Base-by-base conservation (phyloP, 2,797 vertebrate species). In the Garrulus glandarius region DNA sequence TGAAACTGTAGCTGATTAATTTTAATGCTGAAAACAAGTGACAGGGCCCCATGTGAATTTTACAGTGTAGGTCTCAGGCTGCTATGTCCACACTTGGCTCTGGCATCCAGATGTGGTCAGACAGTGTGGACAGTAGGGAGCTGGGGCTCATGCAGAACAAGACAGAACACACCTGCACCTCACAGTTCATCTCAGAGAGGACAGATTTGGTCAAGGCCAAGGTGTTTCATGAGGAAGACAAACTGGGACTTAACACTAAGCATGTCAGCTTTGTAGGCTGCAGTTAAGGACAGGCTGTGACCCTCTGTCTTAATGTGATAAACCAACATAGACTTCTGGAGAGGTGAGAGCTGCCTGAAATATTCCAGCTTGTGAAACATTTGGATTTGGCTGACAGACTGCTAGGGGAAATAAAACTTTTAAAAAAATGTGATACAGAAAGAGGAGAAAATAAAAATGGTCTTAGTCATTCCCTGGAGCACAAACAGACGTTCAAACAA, bases 401-500 rank as follows among this genome's bases (percentile, higher is more conserved):
- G 64, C 30, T 60, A 55, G 46, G 50, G 49, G 49, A 92, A 89
- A 80, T 89, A 83, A 90, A 91, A 75, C 56, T 87, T 69, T 71
- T 1, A 8, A 30, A 61, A 96, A 95, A 78, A 50, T 11, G 32
- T 82, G 41, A 29, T 23, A 55, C 26, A 87, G 65, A 87, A 80
- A 79, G 13, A 85, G 10, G 52, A 95, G 74, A 68, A 91, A 91
- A 91, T 95, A 89, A 96, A 91, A 94, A 87, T 61, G 75, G 68
- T 87, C 78, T 91, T 87, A 95, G 84, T 84, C 56, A 84, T 85
- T 91, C 92, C 86, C 89, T 64, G 57, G 56, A 94, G 92, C 56
- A 84, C 55, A 65, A 94, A 69, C 47, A 92, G 41, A 53, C 0
- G 0, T 71, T 89, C 60, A 89, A 90, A 85, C 21, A 74, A 36